Evolutionary conservation across 2,888 invertebrate species (phyloP).

Genomic region (Gibbula magus): DNA sequence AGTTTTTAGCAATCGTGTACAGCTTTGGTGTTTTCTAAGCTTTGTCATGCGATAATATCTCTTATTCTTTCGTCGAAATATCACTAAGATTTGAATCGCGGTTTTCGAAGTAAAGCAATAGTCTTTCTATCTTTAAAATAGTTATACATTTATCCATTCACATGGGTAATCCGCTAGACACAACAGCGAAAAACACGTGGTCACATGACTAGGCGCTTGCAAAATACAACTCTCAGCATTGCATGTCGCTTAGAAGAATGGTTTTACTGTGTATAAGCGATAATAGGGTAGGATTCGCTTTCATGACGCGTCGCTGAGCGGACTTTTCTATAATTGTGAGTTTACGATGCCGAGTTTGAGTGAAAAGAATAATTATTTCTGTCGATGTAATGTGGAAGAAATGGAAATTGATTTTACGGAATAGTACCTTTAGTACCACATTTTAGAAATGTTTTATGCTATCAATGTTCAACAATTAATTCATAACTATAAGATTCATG

Average conservation of each 20-base stretch:
- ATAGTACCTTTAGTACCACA: too few species aligned
- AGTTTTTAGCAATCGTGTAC: neutral
- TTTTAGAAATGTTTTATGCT: too few species aligned
- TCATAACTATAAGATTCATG: too few species aligned
- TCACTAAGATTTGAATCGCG: neutral
- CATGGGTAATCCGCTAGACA: slow-evolving; percentile 45
- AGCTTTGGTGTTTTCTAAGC: neutral
- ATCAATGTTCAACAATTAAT: too few species aligned
- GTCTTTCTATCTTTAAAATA: neutral
- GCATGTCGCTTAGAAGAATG: neutral
- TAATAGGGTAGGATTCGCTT: too few species aligned
- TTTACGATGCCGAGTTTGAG: too few species aligned
- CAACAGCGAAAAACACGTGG: slow-evolving; percentile 33
- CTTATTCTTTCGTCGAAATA: neutral
- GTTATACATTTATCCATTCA: neutral
- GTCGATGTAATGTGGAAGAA: too few species aligned
- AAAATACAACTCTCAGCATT: neutral
- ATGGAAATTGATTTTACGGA: too few species aligned
- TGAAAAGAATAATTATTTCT: too few species aligned
- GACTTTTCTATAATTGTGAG: too few species aligned
- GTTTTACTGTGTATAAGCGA: too few species aligned
- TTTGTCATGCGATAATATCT: neutral
- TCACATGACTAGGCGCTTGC: slow-evolving; percentile 21
- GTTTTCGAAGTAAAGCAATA: neutral
- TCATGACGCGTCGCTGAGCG: too few species aligned